Base-by-base conservation (phyloP, 2,888 invertebrate genomes). In the Trachelus iudaicus region DNA sequence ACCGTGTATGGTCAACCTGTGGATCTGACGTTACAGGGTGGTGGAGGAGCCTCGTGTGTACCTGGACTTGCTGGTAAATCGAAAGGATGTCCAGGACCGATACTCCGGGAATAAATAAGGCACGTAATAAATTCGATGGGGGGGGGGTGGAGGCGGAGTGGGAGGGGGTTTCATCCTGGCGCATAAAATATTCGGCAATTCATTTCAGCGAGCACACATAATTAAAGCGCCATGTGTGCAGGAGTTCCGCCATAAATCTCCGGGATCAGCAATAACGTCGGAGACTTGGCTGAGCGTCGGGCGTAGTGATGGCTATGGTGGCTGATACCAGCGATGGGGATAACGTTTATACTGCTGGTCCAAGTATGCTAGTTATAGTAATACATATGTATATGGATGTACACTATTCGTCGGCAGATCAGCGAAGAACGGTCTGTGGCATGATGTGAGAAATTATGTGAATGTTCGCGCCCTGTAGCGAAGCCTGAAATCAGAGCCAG, bases 221-320 rank as follows among this genome's bases (percentile, higher is more conserved):
- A 90, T 90, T 90, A 90, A 90, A 90, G 90, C 89, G 83, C 90
- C 90, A 90, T 87, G 89, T 90, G 90, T 89, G 89, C 87, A 83
- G 85, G 87, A 88, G 87, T 85, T 88, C 87, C 83, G 80, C 85
- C 84, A 90, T 90, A 90, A 90, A 90, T 90, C 89, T 88, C 85
- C 81, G 81, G 88, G 88, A 90, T 90, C 90, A 90, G 90, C 89
- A 90, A 90, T 90, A 90, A 90, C 88, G 90, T 87, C 86, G 74
- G 87, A 85, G 87, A 87, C 87, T 87, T 85, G 87, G 86, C 86
- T 83, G 86, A 84, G 83, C 85, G 85, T 81, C 83, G 85, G 85
- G 23, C 68, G 83, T 85, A 81, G 80, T 81, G 82, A 83, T 83
- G 83, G 83, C 69, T 75, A 79, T 78, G 76, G 79, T 78, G 73